Base-by-base conservation (phyloP, 92 coral and sea anemone genomes). In the Hydrozoanthus gracilis region DNA sequence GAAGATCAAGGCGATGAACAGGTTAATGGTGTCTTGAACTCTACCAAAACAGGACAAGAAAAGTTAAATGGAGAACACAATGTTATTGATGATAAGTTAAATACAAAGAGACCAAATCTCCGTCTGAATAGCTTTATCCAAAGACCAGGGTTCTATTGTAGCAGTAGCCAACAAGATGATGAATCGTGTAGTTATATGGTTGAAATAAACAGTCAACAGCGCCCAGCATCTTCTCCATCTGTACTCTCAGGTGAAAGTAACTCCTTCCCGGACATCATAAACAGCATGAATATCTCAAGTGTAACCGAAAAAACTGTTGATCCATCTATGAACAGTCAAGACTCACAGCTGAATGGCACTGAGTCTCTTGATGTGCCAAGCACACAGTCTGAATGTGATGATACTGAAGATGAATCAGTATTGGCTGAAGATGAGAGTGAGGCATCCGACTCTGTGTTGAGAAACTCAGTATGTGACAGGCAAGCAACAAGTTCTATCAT, bases 161-260 rank as follows among this genome's bases (percentile, higher is more conserved):
- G 13, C 12, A 51, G 65, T 14, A 51, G 39, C 14, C 52, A 13
- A 51, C 64, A 76, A 44, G 48, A 52, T 56, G 62, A 12, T 9
- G 64, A 44, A 11, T 5, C 18, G 39, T 76, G 65, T 76, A 46
- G 13, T 12, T 76, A 15, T 75, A 7, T 16, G 11, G 60, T 2
- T 18, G 82, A 49, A 51, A 44, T 35, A 12, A 49, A 61, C 58
- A 79, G 56, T 60, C 72, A 61, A 8, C 73, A 45, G 4, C 58
- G 61, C 16, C 55, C 84, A 79, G 61, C 60, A 47, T 18, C 85
- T 17, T 80, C 85, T 17, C 85, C 85, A 65, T 80, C 85, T 1
- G 20, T 80, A 9, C 85, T 80, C 3, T 80, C 85, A 4, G 5
- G 47, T 49, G 47, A 47, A 51, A 48, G 11, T 66, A 47, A 8